Conservation (phyloP, 2,888 invertebrate species). For the Schizotus pectinicornis region DNA sequence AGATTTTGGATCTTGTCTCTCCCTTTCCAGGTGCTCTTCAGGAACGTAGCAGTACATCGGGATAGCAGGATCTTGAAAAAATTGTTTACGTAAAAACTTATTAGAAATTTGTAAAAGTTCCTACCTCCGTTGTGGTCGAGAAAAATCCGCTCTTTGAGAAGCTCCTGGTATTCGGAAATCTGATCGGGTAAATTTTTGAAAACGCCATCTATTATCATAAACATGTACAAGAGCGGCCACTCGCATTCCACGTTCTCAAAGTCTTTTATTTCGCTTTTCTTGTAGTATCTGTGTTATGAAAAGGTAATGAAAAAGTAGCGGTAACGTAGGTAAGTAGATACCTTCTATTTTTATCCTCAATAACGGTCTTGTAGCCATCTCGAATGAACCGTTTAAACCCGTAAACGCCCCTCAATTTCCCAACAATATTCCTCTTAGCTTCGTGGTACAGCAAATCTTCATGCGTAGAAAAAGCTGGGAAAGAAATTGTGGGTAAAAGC, state of each 20-base stretch:
- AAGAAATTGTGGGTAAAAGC: slow-evolving; percentile 90
- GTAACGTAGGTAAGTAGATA: slow-evolving; percentile 33
- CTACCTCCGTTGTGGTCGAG: slow-evolving; percentile 82
- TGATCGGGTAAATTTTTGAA: slow-evolving; percentile 87
- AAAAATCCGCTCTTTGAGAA: slow-evolving; percentile 81
- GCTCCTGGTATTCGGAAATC: slow-evolving; percentile 88
- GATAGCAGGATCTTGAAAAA: slow-evolving; percentile 76
- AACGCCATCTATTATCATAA: slow-evolving; percentile 95
- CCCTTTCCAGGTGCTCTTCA: slow-evolving; percentile 73
- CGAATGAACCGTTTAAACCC: slow-evolving; percentile 94
- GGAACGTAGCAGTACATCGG: slow-evolving; percentile 94
- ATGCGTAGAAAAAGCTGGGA: slow-evolving; percentile 98
- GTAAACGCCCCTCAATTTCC: slow-evolving; percentile 83
- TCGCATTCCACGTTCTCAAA: slow-evolving; percentile 97
- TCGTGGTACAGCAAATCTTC: slow-evolving; percentile 86
- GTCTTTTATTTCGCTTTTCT: slow-evolving; percentile 90
- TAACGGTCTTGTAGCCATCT: slow-evolving; percentile 89
- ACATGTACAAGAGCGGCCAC: slow-evolving; percentile 96
- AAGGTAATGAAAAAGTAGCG: too few species aligned
- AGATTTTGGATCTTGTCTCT: slow-evolving; percentile 69
- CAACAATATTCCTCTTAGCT: slow-evolving; percentile 84
- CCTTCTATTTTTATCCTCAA: slow-evolving; percentile 78
- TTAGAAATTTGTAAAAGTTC: slow-evolving; percentile 16
- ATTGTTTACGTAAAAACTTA: slow-evolving; percentile 3
- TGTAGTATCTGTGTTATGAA: slow-evolving; percentile 71